Evolutionary conservation across 2,797 vertebrate species (phyloP), one percentile per base, ranked within the genome.

Genomic region (Enteromius trimaculatus): DNA sequence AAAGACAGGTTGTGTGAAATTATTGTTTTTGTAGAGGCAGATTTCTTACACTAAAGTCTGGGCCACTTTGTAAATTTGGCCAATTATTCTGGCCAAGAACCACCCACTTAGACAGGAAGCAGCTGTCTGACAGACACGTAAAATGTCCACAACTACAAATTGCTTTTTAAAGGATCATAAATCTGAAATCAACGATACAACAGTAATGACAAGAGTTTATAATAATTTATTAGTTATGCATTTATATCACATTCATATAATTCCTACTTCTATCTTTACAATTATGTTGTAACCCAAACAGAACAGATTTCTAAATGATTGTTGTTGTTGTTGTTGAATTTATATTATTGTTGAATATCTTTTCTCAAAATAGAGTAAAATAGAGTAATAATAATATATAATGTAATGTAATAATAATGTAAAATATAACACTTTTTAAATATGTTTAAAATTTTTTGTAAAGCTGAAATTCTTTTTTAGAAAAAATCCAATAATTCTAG

Each of bases 21-120:
- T 0, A 78, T 64, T 49, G 31, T 34, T 34, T 65, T 65, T 65
- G 29, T 65, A 19, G 16, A 29, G 37, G 42, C 58, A 65, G 42
- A 49, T 44, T 65, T 78, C 2, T 49, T 64, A 65, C 60, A 78
- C 37, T 39, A 76, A 58, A 78, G 42, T 65, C 39, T 77, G 65
- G 34, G 37, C 16, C 7, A 64, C 10, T 64, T 64, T 49, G 10
- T 19, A 37, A 65, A 34, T 65, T 34, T 53, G 19, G 62, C 62
- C 29, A 65, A 65, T 65, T 49, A 49, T 47, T 65, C 17, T 65
- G 60, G 60, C 44, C 23, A 78, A 65, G 42, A 78, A 78, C 26
- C 39, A 37, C 60, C 17, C 53, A 39, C 23, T 78, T 65, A 21
- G 39, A 47, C 60, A 49, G 60, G 16, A 65, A 78, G 42, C 44